These are phyloP conservation scores for Bucorvus abyssinicus DNA, from an alignment of 2,797 vertebrate genomes.

Conservation along the genomic window DNA sequence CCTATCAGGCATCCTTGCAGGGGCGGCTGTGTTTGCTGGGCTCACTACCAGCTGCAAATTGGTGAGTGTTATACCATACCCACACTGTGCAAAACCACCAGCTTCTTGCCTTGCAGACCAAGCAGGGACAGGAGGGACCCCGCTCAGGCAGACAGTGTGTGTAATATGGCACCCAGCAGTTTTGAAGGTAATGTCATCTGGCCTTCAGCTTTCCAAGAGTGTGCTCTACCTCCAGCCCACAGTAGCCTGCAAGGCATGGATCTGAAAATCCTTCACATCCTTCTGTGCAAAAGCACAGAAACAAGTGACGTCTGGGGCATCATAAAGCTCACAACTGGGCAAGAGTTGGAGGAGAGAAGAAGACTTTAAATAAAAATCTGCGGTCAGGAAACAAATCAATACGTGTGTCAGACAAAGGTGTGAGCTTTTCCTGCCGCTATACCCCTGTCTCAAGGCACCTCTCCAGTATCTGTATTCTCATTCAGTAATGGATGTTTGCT, in stretches of 20 bases:
- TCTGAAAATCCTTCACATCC: neutral
- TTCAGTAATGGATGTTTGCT: neutral
- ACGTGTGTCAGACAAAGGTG: neutral
- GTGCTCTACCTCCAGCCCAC: neutral
- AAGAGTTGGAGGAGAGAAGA: neutral
- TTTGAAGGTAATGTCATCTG: accelerated
- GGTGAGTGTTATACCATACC: accelerated
- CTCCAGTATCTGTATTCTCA: neutral
- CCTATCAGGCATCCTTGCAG: accelerated
- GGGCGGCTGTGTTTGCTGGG: neutral
- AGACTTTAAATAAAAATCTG: neutral
- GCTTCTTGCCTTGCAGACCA: accelerated
- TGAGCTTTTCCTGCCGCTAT: neutral
- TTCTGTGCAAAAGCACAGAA: neutral
- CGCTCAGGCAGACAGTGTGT: neutral
- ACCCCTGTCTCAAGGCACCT: neutral
- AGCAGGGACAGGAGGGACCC: neutral
- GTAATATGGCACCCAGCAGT: neutral
- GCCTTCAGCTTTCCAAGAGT: neutral
- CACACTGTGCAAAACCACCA: neutral
- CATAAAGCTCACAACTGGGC: neutral
- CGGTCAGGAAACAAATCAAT: neutral
- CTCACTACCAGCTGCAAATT: neutral
- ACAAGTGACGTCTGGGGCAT: neutral
- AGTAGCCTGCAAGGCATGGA: neutral